A percentile compares a stretch with the other conserved stretches of the same genome.
Conservation (phyloP, 2,888 invertebrate genomes). For the Nomada fabriciana region DNA sequence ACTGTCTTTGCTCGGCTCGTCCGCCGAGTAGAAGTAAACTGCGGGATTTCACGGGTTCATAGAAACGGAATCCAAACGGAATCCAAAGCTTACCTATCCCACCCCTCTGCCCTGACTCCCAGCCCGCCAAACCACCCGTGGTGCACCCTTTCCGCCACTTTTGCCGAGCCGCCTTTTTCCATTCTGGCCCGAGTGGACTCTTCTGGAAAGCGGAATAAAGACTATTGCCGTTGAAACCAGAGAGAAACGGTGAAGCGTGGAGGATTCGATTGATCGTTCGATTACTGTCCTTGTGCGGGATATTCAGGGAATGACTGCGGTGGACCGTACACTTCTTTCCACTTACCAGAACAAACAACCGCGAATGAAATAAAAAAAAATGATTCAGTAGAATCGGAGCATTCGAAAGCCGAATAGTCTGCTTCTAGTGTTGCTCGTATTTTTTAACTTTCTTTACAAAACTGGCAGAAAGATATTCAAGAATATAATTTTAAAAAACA, state of each 20-base stretch:
- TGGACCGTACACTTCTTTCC: conserved; percentile 50
- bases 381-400: not conserved
- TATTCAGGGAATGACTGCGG: conserved; percentile 50
- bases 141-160: conserved; percentile 39
- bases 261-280: conserved; percentile 65
- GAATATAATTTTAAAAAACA: too few species aligned
- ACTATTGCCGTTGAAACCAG: conserved; percentile 47
- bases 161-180: conserved; percentile 57
- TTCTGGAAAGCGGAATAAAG: conserved; percentile 47
- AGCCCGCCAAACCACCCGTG: not conserved
- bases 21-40: conserved; percentile 63
- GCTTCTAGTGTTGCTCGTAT: not conserved
- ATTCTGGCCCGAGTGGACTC: conserved; percentile 57
- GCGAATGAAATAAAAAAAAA: conserved; percentile 34
- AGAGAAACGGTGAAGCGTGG: conserved; percentile 44
- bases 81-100: conserved; percentile 16
- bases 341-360: conserved; percentile 47
- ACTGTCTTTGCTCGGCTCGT: conserved; percentile 62
- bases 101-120: not conserved
- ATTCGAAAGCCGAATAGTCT: not conserved
- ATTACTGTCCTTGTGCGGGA: conserved; percentile 55
- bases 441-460: too few species aligned
- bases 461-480: too few species aligned
- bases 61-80: conserved; percentile 58
- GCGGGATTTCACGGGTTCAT: conserved; percentile 56